Evolutionary conservation across 2,113 vertebrate species (phyloP), one percentile per base, ranked within the genome.

Genomic region (Circaetus cinerascens): DNA sequence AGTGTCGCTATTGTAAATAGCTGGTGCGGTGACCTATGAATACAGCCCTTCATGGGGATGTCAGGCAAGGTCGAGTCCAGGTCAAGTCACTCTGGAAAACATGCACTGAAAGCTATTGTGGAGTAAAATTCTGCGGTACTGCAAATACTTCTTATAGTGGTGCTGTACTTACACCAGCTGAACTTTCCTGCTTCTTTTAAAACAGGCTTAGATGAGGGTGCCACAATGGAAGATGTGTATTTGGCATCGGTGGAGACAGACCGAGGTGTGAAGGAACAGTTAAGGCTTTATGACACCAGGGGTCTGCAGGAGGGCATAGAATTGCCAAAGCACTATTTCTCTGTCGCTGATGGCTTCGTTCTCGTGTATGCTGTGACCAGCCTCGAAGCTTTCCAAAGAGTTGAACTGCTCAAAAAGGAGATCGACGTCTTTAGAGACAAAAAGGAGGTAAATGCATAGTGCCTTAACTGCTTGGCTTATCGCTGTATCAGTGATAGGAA

Each of bases 391-490:
- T 99, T 99, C 96, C 99, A 98, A 88, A 99, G 97, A 94, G 99
- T 99, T 5, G 99, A 99, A 25, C 36, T 98, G 17, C 98, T 99
- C 69, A 99, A 99, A 97, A 99, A 98, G 94, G 99, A 99, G 86
- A 99, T 99, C 0, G 99, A 99, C 21, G 98, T 98, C 87, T 99
- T 98, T 90, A 98, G 99, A 96, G 99, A 99, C 96, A 99, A 99
- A 74, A 99, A 99, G 93, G 99, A 99, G 99, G 99, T 99, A 97
- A 68, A 85, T 5, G 64, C 63, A 9, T 0, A 2, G 7, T 12
- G 32, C 46, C 41, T 41, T 23, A 57, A 19, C 34, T 29, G 29
- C 77, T 40, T 74, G n/a, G 41, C 32, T 79, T 48, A 51, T 51
- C 3, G 4, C 38, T n/a, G 0, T 36, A 10, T 71, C 55, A 10